phyloP scores from a whole-genome alignment of 2,113 vertebrate genomes.

The Lamprologus callipterus region DNA sequence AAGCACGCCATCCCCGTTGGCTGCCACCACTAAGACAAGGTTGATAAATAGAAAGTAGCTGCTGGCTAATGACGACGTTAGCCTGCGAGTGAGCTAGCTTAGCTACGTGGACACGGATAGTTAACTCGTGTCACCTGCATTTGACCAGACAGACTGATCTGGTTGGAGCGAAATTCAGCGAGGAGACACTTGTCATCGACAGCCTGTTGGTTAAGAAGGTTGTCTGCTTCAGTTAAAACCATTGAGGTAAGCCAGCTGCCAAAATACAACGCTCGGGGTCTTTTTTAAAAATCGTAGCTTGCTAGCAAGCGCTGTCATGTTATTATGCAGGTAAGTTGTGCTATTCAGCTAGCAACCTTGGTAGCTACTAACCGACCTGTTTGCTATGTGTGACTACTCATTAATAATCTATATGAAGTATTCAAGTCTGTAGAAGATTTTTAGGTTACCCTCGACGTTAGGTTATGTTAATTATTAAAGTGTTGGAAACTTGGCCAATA shows the following conservation, averaged over 20 bases:
- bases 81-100: constrained; percentile 32
- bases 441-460: background rate
- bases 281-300: background rate
- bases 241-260: constrained; percentile 1
- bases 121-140: constrained; percentile 57
- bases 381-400: background rate
- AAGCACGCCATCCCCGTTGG: background rate
- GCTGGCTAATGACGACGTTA: constrained; percentile 44
- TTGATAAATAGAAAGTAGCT: constrained; percentile 33
- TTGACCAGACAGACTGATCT: background rate
- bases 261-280: background rate
- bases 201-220: background rate
- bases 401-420: background rate
- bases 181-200: background rate
- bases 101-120: constrained; percentile 59
- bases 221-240: background rate
- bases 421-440: background rate
- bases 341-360: constrained; percentile 15
- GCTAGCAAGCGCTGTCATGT: constrained; percentile 24
- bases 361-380: background rate
- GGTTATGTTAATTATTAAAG: background rate
- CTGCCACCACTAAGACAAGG: background rate
- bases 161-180: background rate
- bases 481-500: background rate
- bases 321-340: constrained; percentile 54